These are phyloP conservation scores for Sitophilus oryzae DNA, from an alignment of 1,140 invertebrate species.

Conservation along the genomic window DNA sequence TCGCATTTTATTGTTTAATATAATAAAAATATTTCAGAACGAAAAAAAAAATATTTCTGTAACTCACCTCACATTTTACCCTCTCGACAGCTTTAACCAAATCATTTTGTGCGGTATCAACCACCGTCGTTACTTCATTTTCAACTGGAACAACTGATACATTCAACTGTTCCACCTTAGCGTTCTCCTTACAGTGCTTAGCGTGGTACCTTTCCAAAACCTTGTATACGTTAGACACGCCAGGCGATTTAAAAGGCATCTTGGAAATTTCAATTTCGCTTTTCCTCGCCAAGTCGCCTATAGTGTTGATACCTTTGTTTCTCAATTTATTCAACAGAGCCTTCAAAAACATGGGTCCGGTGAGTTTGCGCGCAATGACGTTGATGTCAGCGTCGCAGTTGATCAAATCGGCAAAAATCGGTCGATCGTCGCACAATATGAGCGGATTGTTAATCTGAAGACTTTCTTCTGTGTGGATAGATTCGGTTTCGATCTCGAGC, in stretches of 20 bases:
- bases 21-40: too few species aligned
- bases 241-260: constrained; percentile 44
- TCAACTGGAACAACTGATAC: not conserved
- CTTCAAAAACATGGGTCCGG: constrained; percentile 20
- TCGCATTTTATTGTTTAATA: too few species aligned
- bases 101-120: constrained; percentile 17
- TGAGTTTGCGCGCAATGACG: constrained; percentile 25
- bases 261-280: constrained; percentile 48
- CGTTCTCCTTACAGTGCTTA: constrained; percentile 7
- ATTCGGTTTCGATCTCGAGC: constrained; percentile 16
- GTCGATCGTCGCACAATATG: constrained; percentile 12
- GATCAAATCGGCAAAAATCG: constrained; percentile 28
- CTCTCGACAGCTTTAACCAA: constrained; percentile 15
- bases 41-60: too few species aligned
- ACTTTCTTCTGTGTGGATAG: constrained; percentile 8
- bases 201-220: constrained; percentile 23
- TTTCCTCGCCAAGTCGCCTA: constrained; percentile 50
- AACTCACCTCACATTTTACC: constrained; percentile 21
- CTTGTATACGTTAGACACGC: constrained; percentile 23
- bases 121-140: not conserved
- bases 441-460: constrained; percentile 11
- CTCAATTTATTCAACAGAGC: constrained; percentile 25
- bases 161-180: constrained; percentile 1
- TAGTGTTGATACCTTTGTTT: constrained; percentile 39
- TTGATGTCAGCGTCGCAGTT: constrained; percentile 26